These are phyloP conservation scores for Toxostoma redivivum DNA, from an alignment of 2,113 vertebrate species.

Conservation along the genomic window DNA sequence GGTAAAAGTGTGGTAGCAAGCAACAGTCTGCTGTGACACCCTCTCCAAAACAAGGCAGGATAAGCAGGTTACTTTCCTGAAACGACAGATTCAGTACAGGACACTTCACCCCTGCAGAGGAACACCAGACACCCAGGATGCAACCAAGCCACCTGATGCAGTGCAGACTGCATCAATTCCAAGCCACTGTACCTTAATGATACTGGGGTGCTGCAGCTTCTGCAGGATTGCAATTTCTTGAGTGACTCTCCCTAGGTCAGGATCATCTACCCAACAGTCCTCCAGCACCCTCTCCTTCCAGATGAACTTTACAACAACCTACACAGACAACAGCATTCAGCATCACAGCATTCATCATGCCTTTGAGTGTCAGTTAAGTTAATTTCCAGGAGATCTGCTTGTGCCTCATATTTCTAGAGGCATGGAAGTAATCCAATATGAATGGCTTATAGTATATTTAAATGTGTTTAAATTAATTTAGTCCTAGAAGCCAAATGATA, in stretches of 20 bases:
- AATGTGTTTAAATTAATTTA: background rate
- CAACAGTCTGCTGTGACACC: background rate
- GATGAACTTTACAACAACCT: conserved; percentile 95
- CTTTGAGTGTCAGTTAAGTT: background rate
- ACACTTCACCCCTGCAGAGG: background rate
- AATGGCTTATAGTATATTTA: background rate
- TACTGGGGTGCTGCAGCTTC: conserved; percentile 83
- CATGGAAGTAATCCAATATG: background rate
- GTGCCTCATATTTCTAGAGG: background rate
- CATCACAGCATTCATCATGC: background rate
- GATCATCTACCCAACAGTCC: conserved; percentile 90
- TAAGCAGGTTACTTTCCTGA: background rate
- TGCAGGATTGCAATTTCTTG: conserved; percentile 88
- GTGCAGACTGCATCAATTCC: background rate
- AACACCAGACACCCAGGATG: background rate
- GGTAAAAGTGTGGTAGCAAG: background rate
- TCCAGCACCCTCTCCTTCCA: conserved; percentile 85
- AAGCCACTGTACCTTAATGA: conserved; percentile 80
- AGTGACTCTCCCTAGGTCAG: conserved; percentile 83
- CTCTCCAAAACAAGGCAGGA: background rate
- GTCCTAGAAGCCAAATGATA: background rate
- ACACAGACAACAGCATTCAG: background rate
- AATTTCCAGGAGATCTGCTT: background rate
- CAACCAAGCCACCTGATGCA: background rate
- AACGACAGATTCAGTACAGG: background rate